Evolutionary conservation across 2,797 vertebrate species (phyloP).

Genomic region (Myotis daubentonii): DNA sequence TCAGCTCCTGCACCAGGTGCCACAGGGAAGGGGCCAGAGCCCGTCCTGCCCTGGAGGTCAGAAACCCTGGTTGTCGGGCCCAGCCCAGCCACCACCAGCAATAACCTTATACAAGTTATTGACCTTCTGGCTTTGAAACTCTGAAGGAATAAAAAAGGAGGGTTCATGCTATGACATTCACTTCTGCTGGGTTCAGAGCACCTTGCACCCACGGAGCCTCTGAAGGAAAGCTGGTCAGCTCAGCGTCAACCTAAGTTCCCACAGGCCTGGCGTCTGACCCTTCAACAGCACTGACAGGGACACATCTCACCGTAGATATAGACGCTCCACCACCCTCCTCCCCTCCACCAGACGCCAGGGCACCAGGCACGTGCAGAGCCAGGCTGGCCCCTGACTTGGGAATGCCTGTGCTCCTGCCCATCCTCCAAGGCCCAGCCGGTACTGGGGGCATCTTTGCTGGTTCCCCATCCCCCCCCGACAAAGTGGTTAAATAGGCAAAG

Average conservation of each 20-base stretch:
- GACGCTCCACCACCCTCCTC: neutral
- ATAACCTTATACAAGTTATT: neutral
- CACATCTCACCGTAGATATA: neutral
- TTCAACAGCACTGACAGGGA: neutral
- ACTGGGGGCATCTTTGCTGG: neutral
- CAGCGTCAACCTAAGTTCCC: neutral
- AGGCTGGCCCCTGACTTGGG: neutral
- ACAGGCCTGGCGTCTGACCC: neutral
- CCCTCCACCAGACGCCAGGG: neutral
- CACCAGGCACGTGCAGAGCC: neutral
- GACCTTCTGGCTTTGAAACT: neutral
- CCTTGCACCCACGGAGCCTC: neutral
- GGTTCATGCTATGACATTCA: neutral
- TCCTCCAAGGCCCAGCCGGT: neutral
- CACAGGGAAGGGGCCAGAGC: neutral
- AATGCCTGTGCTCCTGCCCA: neutral
- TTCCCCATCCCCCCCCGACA: neutral
- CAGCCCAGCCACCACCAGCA: neutral
- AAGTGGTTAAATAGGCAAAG: neutral
- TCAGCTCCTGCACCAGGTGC: neutral
- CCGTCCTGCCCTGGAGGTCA: neutral
- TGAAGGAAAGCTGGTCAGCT: neutral
- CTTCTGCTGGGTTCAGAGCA: constrained; percentile 25
- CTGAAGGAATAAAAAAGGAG: neutral
- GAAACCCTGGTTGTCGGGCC: neutral